phyloP scores from a whole-genome alignment of 2,888 invertebrate species.

The Girardia tigrina region DNA sequence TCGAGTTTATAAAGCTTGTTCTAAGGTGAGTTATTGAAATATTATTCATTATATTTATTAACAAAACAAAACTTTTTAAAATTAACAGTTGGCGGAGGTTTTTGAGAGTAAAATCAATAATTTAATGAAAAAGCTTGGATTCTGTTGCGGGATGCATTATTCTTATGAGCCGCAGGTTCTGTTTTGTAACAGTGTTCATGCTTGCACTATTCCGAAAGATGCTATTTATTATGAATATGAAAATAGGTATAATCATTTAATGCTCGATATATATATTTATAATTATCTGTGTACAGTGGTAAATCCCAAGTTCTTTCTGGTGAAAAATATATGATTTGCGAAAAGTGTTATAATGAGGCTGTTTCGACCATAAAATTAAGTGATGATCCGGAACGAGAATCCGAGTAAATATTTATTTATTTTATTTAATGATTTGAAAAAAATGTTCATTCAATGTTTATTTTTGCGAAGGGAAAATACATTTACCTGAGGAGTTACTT shows the following conservation, averaged over 20 bases:
- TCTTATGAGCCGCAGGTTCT: conserved; percentile 96
- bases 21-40: conserved; percentile 79
- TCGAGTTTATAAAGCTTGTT: conserved; percentile 87
- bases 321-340: conserved; percentile 37
- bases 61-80: too few relatives aligned
- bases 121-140: conserved; percentile 91
- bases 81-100: conserved; percentile 86
- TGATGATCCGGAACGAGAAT: conserved; percentile 38
- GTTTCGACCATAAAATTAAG: conserved; percentile 30
- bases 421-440: too few relatives aligned
- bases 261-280: conserved; percentile 11
- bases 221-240: conserved; percentile 68
- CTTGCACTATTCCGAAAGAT: conserved; percentile 83
- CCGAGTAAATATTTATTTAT: conserved; percentile 38
- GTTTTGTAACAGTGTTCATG: conserved; percentile 93
- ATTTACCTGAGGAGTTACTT: too few relatives aligned
- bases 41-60: too few relatives aligned
- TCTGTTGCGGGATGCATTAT: conserved; percentile 93
- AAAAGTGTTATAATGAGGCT: conserved; percentile 36
- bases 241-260: conserved; percentile 21
- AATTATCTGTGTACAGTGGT: not conserved
- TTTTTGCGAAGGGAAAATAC: too few relatives aligned
- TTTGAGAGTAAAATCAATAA: conserved; percentile 95
- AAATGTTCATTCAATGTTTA: too few relatives aligned
- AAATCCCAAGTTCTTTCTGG: conserved; percentile 27